Evolutionary conservation across 2,113 vertebrate species (phyloP).

Genomic region (Antechinus stuartii): DNA sequence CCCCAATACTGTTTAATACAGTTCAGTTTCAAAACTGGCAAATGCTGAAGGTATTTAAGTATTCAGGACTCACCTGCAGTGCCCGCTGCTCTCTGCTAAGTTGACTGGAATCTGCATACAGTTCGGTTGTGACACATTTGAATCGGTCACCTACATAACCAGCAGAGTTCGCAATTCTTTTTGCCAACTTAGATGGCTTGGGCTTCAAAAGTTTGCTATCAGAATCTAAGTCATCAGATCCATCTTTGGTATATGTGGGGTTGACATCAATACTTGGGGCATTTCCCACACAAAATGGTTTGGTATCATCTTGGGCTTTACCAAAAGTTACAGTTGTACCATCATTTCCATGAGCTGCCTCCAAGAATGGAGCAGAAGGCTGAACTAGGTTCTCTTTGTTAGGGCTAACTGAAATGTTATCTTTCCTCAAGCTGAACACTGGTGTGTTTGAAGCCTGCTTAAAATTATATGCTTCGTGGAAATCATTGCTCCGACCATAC

Average conservation of each 20-base stretch:
- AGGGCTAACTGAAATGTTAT: conserved; percentile 80
- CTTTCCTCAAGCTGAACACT: conserved; percentile 84
- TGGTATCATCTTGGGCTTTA: conserved; percentile 85
- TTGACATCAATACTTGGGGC: conserved; percentile 78
- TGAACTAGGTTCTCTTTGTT: conserved; percentile 84
- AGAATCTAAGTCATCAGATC: conserved; percentile 82
- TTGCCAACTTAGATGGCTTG: conserved; percentile 91
- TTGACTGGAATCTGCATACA: conserved; percentile 98
- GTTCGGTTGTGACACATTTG: conserved; percentile 98
- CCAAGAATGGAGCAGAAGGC: conserved; percentile 81
- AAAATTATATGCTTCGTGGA: conserved; percentile 84
- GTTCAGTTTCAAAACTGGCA: conserved; percentile 68
- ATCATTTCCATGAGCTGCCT: conserved; percentile 77
- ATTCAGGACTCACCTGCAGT: conserved; percentile 93
- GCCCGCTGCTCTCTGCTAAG: conserved; percentile 98
- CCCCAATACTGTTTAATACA: conserved; percentile 56
- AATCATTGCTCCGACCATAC: conserved; percentile 83
- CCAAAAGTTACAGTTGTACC: conserved; percentile 81
- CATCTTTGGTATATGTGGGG: conserved; percentile 87
- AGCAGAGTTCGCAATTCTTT: conserved; percentile 97
- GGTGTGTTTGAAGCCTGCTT: conserved; percentile 83
- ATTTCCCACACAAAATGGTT: conserved; percentile 84
- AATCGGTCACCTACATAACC: conserved; percentile 99
- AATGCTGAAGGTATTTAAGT: conserved; percentile 31
- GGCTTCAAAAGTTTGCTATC: conserved; percentile 89